Conservation (phyloP, 2,797 vertebrate species). For the Sternarchorhynchus goeldii region DNA sequence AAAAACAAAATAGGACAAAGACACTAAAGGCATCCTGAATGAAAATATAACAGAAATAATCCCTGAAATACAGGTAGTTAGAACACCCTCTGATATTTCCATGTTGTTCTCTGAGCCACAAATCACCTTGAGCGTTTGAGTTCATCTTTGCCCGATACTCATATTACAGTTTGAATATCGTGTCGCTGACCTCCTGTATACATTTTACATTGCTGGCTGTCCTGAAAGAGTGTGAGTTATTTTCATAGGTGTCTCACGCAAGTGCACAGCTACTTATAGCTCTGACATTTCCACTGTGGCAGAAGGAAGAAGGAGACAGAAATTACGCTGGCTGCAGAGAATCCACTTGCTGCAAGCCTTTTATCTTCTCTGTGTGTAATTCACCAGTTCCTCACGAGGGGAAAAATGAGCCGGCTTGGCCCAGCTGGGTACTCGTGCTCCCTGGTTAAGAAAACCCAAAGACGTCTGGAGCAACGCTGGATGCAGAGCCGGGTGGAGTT, state of each 20-base stretch:
- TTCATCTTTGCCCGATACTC: conserved; percentile 14
- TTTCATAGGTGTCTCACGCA: conserved; percentile 42
- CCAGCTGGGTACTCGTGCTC: conserved; percentile 31
- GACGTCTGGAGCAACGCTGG: conserved; percentile 18
- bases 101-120: conserved; percentile 59
- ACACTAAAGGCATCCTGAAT: conserved; percentile 6
- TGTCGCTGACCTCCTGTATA: conserved; percentile 50
- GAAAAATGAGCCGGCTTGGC: conserved; percentile 46
- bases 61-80: conserved; percentile 61
- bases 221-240: conserved; percentile 24
- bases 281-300: conserved; percentile 36
- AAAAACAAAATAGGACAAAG: conserved; percentile 26
- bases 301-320: conserved; percentile 25
- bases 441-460: conserved; percentile 45
- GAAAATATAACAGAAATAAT: conserved; percentile 60
- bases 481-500: conserved; percentile 16
- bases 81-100: conserved; percentile 64
- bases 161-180: conserved; percentile 35
- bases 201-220: conserved; percentile 32
- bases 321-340: conserved; percentile 40
- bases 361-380: conserved; percentile 59
- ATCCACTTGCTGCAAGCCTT: conserved; percentile 43
- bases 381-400: conserved; percentile 55
- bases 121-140: conserved; percentile 25
- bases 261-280: conserved; percentile 27